These are phyloP conservation scores for Laodelphax striatellus DNA, from an alignment of 1,140 invertebrate genomes.

Conservation along the genomic window DNA sequence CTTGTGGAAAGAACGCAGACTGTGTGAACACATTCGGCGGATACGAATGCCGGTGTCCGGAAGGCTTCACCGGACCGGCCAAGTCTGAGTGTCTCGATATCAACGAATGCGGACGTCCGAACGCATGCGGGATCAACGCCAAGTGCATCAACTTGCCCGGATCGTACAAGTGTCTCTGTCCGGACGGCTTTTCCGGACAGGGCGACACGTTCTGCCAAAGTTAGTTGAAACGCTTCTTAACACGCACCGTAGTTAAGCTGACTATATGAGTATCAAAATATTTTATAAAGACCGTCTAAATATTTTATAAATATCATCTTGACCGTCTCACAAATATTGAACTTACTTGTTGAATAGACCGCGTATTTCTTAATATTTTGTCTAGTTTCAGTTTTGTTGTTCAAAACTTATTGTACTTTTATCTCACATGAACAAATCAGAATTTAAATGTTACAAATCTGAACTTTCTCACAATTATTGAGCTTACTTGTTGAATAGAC, in stretches of 20 bases:
- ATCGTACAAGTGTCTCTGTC: constrained; percentile 62
- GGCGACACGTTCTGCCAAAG: constrained; percentile 60
- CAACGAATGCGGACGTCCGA: constrained; percentile 47
- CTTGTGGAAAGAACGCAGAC: constrained; percentile 55
- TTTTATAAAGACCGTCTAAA: no score
- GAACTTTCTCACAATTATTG: no score
- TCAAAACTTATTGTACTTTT: no score
- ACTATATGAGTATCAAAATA: background rate
- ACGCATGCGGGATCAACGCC: constrained; percentile 56
- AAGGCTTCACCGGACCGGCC: constrained; percentile 49
- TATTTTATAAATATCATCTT: no score
- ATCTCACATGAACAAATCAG: no score
- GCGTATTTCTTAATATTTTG: no score
- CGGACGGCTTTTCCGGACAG: constrained; percentile 45
- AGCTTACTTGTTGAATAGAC: no score
- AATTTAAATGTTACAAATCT: no score
- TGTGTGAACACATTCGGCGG: constrained; percentile 64
- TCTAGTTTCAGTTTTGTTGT: no score
- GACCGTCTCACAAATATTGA: no score
- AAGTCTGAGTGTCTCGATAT: constrained; percentile 43
- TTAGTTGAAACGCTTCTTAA: constrained; percentile 42
- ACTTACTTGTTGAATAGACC: no score
- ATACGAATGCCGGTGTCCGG: constrained; percentile 60
- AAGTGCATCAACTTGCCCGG: constrained; percentile 64
- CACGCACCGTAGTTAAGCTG: background rate